phyloP scores from a whole-genome alignment of 2,888 invertebrate species.

The Drosophila ochracea region DNA sequence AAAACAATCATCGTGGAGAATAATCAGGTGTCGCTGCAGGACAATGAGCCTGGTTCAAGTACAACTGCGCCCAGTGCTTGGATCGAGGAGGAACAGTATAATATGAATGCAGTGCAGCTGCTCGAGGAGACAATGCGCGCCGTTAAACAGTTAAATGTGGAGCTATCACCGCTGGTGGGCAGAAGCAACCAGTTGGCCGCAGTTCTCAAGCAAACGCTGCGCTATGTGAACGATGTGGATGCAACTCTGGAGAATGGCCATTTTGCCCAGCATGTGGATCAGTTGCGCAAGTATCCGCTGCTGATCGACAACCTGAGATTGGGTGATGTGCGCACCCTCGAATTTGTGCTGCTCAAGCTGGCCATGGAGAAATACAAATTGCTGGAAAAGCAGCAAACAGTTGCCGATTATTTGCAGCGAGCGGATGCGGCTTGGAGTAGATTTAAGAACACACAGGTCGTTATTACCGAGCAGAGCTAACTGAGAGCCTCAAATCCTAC shows the following conservation, averaged over 20 bases:
- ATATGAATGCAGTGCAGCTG: conserved; percentile 39
- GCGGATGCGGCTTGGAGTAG: conserved; percentile 60
- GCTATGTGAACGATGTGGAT: conserved; percentile 67
- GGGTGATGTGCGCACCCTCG: conserved; percentile 61
- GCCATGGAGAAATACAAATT: conserved; percentile 65
- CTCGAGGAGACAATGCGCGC: conserved; percentile 44
- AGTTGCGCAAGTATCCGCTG: conserved; percentile 60
- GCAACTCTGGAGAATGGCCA: conserved; percentile 29
- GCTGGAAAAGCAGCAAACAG: conserved; percentile 51
- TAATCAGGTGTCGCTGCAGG: conserved; percentile 38
- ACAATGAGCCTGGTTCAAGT: conserved; percentile 6
- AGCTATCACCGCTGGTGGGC: conserved; percentile 66
- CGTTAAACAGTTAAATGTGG: conserved; percentile 60
- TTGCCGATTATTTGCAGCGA: conserved; percentile 53
- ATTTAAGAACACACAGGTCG: conserved; percentile 59
- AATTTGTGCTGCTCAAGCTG: conserved; percentile 69
- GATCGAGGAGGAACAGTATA: conserved; percentile 52
- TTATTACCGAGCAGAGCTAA: conserved; percentile 55
- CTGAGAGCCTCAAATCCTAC: background rate
- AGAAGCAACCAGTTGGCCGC: conserved; percentile 69
- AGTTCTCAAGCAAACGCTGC: conserved; percentile 63
- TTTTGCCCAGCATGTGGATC: conserved; percentile 48
- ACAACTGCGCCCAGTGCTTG: conserved; percentile 33
- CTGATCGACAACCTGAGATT: conserved; percentile 57
- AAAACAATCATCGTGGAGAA: conserved; percentile 56